phyloP scores from a whole-genome alignment of 1,140 invertebrate genomes.

The Lasioglossum albipes region DNA sequence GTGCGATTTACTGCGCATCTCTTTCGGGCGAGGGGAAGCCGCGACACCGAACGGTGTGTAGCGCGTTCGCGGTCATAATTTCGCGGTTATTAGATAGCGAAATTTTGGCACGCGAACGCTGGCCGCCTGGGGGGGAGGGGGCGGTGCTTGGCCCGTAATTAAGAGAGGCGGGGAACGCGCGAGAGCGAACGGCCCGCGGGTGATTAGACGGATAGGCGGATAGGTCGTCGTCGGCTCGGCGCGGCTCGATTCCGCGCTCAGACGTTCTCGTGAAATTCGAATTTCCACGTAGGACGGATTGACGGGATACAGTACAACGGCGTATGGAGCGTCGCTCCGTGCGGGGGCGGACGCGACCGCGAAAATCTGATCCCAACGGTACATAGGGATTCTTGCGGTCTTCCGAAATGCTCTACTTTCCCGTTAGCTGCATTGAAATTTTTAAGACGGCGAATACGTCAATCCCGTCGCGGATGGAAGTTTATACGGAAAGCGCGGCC shows the following conservation, averaged over 20 bases:
- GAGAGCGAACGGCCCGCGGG: neutral
- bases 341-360: neutral
- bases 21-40: neutral
- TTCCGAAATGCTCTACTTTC: slow-evolving; percentile 5
- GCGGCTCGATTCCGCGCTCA: neutral
- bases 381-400: slow-evolving; percentile 18
- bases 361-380: slow-evolving; percentile 41
- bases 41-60: neutral
- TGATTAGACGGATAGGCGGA: neutral
- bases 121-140: neutral
- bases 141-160: neutral
- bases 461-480: slow-evolving; percentile 25
- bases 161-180: neutral
- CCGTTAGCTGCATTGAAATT: slow-evolving; percentile 43
- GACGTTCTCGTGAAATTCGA: slow-evolving; percentile 11
- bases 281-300: slow-evolving; percentile 6
- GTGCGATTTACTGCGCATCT: neutral
- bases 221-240: neutral
- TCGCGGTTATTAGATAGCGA: slow-evolving; percentile 9
- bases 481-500: slow-evolving; percentile 8
- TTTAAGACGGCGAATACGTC: slow-evolving; percentile 45
- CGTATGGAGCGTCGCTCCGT: neutral
- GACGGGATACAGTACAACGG: neutral
- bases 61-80: neutral
- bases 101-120: slow-evolving; percentile 8